phyloP scores from a whole-genome alignment of 2,113 vertebrate species.

The Phalacrocorax carbo region DNA sequence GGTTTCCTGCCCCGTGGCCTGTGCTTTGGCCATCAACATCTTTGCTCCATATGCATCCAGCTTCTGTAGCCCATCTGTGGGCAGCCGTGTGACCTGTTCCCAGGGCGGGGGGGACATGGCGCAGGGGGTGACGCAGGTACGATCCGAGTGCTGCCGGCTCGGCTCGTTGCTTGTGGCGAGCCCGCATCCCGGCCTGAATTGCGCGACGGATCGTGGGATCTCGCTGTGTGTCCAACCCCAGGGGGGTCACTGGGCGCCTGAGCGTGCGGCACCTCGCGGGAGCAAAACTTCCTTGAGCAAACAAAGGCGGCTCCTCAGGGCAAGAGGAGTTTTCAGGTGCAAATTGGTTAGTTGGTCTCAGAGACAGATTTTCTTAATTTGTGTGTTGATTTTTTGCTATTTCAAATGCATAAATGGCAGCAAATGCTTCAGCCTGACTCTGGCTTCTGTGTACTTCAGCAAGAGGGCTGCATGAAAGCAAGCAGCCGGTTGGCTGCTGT shows the following conservation, averaged over 20 bases:
- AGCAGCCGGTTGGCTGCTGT: neutral
- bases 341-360: neutral
- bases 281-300: neutral
- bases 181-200: neutral
- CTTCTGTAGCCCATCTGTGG: neutral
- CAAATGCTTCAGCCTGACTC: neutral
- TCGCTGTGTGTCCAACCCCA: neutral
- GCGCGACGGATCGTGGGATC: accelerated
- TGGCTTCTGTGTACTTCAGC: neutral
- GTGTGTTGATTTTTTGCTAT: constrained; percentile 10
- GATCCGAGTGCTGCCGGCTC: neutral
- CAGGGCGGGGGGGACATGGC: neutral
- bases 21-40: neutral
- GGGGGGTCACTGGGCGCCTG: accelerated
- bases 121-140: neutral
- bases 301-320: neutral
- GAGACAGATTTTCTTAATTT: constrained; percentile 23
- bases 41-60: neutral
- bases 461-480: neutral
- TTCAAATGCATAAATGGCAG: neutral
- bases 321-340: neutral
- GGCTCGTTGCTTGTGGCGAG: neutral
- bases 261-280: neutral
- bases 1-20: neutral
- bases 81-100: neutral